Conservation (phyloP, 2,888 invertebrate genomes). For the Hypselothyrea guttata region DNA sequence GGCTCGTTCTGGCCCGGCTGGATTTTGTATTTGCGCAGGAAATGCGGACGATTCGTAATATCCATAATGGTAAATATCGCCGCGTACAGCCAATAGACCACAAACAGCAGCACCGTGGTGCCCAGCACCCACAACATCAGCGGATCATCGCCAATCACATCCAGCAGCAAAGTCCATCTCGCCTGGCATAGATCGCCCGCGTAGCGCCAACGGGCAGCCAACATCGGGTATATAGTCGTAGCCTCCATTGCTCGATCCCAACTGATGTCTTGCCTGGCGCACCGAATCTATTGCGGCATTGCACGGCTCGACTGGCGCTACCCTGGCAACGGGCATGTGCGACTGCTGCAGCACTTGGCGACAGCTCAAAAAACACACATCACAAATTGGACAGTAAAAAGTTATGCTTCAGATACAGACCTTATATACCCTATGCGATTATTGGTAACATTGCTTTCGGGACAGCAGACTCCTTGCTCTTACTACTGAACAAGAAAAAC, state of each 20-base stretch:
- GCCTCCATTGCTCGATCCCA: slow-evolving; percentile 24
- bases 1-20: slow-evolving; percentile 91
- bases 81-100: slow-evolving; percentile 89
- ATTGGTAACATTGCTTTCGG: too few relatives aligned
- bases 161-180: slow-evolving; percentile 87
- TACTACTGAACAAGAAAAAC: too few relatives aligned
- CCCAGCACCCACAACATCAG: slow-evolving; percentile 86
- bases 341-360: not conserved
- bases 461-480: too few relatives aligned
- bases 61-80: slow-evolving; percentile 88
- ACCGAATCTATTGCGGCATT: not conserved
- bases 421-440: too few relatives aligned
- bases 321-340: not conserved
- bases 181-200: slow-evolving; percentile 88
- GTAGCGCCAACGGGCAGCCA: slow-evolving; percentile 84
- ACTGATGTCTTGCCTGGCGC: slow-evolving; percentile 12
- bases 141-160: slow-evolving; percentile 86
- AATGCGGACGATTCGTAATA: slow-evolving; percentile 86
- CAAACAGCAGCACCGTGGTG: slow-evolving; percentile 84
- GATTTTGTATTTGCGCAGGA: slow-evolving; percentile 88
- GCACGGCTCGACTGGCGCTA: slow-evolving; percentile 12
- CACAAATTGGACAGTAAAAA: too few relatives aligned
- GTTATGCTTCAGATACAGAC: too few relatives aligned
- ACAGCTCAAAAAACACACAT: too few relatives aligned
- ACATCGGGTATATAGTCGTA: slow-evolving; percentile 18